Percentiles rank a stretch among this genome's conserved stretches.
phyloP scores from a whole-genome alignment of 2,797 vertebrate species.

The Phyllotis vaccarum region DNA sequence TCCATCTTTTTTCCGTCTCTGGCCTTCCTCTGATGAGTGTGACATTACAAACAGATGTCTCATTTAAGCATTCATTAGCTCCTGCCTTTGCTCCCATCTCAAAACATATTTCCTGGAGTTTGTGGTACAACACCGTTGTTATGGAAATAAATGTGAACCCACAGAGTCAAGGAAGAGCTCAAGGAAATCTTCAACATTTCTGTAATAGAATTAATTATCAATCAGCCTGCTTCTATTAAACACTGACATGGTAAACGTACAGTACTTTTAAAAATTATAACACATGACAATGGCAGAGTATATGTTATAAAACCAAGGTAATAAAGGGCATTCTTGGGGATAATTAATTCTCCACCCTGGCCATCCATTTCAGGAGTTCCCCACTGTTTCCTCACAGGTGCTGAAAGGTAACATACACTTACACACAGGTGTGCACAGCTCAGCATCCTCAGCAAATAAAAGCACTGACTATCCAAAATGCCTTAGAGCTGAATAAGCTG shows the following conservation, averaged over 20 bases:
- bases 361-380: background rate
- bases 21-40: constrained; percentile 71
- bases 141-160: constrained; percentile 70
- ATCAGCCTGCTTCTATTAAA: constrained; percentile 59
- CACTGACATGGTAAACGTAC: constrained; percentile 24
- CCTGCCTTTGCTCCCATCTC: constrained; percentile 61
- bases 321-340: background rate
- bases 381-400: background rate
- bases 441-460: background rate
- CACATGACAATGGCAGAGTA: background rate
- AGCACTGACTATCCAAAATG: background rate
- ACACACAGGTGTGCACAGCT: background rate
- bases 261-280: constrained; percentile 38
- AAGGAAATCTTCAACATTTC: constrained; percentile 59
- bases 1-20: constrained; percentile 59
- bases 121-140: constrained; percentile 72
- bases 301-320: background rate
- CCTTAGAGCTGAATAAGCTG: background rate
- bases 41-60: constrained; percentile 74
- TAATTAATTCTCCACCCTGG: background rate
- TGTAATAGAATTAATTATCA: constrained; percentile 68
- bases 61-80: constrained; percentile 69
- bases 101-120: constrained; percentile 60
- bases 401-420: background rate
- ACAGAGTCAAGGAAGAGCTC: constrained; percentile 13